Evolutionary conservation across 53 echinoderm and acorn worm species (phyloP), one percentile per base, ranked within the genome.

Genomic region (Antedon mediterranea): DNA sequence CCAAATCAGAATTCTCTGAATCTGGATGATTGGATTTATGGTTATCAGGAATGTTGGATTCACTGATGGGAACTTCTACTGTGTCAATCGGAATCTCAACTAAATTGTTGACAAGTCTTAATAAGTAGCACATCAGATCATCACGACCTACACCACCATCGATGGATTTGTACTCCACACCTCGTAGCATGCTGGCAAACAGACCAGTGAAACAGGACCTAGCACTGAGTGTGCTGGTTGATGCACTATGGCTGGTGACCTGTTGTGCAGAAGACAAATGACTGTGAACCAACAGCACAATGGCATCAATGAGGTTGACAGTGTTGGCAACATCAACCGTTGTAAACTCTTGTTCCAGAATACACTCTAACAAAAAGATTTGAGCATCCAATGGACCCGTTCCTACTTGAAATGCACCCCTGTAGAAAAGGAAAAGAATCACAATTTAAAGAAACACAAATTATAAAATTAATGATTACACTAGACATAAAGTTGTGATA

Each of bases 341-440:
- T 77, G 57, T 79, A 73, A 78, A 92, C 18, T 86, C 82, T 77
- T 92, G 88, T 78, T 98, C 98, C 42, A 89, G 42, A 33, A 82
- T 79, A 14, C 73, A 77, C 28, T 89, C 89, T 30, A 89, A 77
- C 71, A 91, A 75, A 72, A 78, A 86, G 43, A 98, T 88, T 72
- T 98, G 98, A 14, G 98, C 98, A 86, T 98, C 98, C 72, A 98
- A 57, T 5, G 98, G 98, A 11, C 98, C 98, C 72, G 84, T 78
- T 75, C 93, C 87, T 13, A 81, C 82, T 43, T 93, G 82, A 43
- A 98, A 90, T 15, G 98, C 98, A 71, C 93, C 98, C 76, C 98
- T 93, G 83, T 71, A 74, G 70, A 80, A 76, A n/a, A 74, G 41
- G 6, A 72, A 14, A 30, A 72, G 30, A 72, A 26, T 6, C 73